A percentile compares a stretch with the other conserved stretches of the same genome.
phyloP scores from a whole-genome alignment of 2,113 vertebrate genomes.

The Struthidea cinerea region DNA sequence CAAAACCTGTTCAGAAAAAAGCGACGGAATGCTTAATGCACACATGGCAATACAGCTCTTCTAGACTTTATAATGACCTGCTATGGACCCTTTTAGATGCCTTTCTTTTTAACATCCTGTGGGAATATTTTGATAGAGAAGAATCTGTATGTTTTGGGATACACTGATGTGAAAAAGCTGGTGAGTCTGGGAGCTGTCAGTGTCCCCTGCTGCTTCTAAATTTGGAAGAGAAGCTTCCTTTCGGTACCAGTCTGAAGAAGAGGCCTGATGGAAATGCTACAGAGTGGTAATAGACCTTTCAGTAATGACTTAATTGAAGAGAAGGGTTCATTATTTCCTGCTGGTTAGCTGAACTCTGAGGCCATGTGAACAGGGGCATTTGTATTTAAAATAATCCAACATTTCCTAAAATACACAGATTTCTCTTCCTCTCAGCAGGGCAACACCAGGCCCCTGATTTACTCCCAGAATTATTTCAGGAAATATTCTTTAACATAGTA shows the following conservation, averaged over 20 bases:
- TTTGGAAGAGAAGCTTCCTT: neutral
- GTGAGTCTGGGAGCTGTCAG: neutral
- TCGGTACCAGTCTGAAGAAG: neutral
- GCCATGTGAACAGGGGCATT: conserved; percentile 42
- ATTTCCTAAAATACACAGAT: conserved; percentile 35
- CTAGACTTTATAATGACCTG: neutral
- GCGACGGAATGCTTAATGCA: neutral
- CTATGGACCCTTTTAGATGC: neutral
- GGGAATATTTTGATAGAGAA: neutral
- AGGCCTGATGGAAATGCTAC: neutral
- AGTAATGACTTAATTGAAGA: neutral
- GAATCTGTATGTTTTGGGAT: neutral
- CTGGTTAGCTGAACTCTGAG: conserved; percentile 49
- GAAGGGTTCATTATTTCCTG: neutral
- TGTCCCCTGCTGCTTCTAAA: neutral
- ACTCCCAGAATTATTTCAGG: conserved; percentile 1
- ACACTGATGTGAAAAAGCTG: neutral
- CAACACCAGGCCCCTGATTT: neutral
- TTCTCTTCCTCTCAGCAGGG: conserved; percentile 45
- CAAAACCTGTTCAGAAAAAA: neutral
- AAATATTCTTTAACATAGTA: conserved; percentile 6
- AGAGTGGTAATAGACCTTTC: neutral
- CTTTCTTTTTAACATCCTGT: neutral
- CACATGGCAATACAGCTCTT: neutral
- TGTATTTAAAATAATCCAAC: neutral